These are phyloP conservation scores for Amblyraja radiata DNA, from an alignment of 2,797 vertebrate species.

Conservation along the genomic window DNA sequence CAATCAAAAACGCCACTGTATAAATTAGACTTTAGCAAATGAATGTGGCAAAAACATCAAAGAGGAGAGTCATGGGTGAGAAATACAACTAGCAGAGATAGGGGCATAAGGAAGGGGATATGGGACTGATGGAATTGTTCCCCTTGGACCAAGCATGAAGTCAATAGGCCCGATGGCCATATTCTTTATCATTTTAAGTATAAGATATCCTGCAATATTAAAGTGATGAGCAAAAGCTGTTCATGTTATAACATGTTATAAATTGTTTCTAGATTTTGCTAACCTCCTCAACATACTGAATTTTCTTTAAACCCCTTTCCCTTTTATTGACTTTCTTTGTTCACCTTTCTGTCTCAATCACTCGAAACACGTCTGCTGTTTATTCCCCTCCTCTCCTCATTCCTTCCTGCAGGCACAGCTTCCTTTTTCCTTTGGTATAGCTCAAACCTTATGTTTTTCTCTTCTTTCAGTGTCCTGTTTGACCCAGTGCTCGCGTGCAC, in stretches of 20 bases:
- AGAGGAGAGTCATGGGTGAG: too few species aligned
- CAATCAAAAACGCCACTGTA: background rate
- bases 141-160: too few species aligned
- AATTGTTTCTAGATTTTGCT: background rate
- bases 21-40: background rate
- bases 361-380: background rate
- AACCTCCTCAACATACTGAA: background rate
- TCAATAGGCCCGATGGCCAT: too few species aligned
- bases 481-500: too few species aligned
- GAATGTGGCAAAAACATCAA: too few species aligned
- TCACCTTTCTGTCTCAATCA: too few species aligned
- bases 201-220: too few species aligned
- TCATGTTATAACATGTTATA: background rate
- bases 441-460: background rate
- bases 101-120: too few species aligned
- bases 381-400: background rate
- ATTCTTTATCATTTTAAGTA: too few species aligned
- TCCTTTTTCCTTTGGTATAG: background rate
- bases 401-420: background rate
- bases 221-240: background rate
- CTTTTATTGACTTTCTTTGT: background rate
- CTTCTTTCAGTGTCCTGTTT: background rate
- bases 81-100: too few species aligned
- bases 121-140: too few species aligned
- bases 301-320: too few species aligned